Conservation (phyloP, 2,888 invertebrate genomes). For the Macrosiphum euphorbiae region DNA sequence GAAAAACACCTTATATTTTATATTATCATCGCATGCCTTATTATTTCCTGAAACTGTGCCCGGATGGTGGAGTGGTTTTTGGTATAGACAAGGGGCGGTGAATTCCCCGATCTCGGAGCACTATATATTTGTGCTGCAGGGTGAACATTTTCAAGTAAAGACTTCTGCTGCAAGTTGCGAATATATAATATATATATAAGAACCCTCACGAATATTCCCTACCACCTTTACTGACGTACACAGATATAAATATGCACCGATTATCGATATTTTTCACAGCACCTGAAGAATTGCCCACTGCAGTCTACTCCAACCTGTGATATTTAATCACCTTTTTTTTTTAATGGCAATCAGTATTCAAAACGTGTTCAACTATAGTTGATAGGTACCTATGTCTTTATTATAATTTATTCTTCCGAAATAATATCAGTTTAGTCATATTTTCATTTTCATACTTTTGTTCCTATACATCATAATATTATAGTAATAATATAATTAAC, state of each 20-base stretch:
- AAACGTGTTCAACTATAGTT: neutral
- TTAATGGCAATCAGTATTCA: neutral
- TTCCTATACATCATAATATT: neutral
- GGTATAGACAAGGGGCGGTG: neutral
- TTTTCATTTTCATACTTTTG: neutral
- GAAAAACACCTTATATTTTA: slow-evolving; percentile 17
- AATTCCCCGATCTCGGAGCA: neutral
- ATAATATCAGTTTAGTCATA: neutral
- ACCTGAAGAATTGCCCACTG: neutral
- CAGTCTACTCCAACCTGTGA: neutral
- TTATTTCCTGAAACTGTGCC: neutral
- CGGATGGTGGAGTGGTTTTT: neutral
- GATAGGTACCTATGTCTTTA: neutral
- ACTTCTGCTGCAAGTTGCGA: neutral
- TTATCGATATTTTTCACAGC: neutral
- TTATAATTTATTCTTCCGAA: neutral
- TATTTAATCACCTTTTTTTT: neutral
- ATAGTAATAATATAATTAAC: neutral
- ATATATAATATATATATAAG: neutral
- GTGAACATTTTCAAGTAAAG: neutral
- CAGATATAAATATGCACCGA: neutral
- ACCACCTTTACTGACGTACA: neutral
- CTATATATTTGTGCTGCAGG: neutral
- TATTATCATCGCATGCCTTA: slow-evolving; percentile 11
- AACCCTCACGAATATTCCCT: neutral